Evolutionary conservation across 2,113 vertebrate species (phyloP).

Genomic region (Ctenodactylus gundi): DNA sequence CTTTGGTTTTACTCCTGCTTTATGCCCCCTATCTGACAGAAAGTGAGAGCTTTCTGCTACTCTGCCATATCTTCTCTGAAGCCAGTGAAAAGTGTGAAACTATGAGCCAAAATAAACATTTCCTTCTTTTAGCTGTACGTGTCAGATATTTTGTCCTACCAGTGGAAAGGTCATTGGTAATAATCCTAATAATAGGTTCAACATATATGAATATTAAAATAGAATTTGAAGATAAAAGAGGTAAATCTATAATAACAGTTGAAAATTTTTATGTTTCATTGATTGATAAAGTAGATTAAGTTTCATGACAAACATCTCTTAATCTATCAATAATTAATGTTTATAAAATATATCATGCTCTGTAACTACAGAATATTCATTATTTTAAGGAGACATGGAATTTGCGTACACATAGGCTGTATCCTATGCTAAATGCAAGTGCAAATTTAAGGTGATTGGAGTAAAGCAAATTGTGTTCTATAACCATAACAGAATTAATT

Average conservation of each 20-base stretch:
- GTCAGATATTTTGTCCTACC: no score
- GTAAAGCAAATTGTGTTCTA: background rate
- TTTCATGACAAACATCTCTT: no score
- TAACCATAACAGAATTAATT: background rate
- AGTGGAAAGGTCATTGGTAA: no score
- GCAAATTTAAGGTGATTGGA: background rate
- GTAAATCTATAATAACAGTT: background rate
- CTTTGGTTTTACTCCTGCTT: no score
- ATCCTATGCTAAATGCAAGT: background rate
- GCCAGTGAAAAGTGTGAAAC: no score
- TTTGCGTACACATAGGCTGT: background rate
- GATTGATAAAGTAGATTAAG: background rate
- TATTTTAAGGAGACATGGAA: background rate
- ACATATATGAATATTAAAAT: background rate
- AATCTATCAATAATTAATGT: no score
- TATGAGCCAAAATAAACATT: no score
- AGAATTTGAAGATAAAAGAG: background rate
- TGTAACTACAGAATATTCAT: background rate
- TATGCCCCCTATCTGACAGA: no score
- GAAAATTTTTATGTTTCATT: background rate
- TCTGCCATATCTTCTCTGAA: no score
- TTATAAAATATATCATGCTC: background rate
- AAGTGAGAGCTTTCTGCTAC: no score
- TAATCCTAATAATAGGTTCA: no score
- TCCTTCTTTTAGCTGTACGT: no score